These are phyloP conservation scores for Pantelozetes paolii DNA, from an alignment of 2,888 invertebrate genomes.

Conservation along the genomic window DNA sequence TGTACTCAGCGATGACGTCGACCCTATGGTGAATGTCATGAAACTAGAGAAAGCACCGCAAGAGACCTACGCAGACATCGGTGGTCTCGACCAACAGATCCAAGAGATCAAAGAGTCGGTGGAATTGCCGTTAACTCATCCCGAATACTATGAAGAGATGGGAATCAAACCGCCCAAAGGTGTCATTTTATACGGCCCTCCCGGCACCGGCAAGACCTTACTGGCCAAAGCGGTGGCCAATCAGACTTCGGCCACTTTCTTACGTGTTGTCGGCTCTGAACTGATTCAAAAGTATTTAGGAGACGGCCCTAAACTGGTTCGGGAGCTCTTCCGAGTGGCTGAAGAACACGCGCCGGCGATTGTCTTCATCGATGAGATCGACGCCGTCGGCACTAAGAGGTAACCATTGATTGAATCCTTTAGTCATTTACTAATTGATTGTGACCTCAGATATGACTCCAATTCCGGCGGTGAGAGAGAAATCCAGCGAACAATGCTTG, in stretches of 20 bases:
- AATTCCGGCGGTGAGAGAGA: conserved; percentile 98
- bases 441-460: conserved; percentile 65
- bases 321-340: conserved; percentile 96
- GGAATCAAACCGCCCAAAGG: conserved; percentile 98
- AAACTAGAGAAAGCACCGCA: conserved; percentile 98
- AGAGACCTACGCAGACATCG: conserved; percentile 93
- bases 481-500: conserved; percentile 93
- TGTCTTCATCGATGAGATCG: conserved; percentile 99
- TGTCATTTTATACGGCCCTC: conserved; percentile 99
- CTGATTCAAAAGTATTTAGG: conserved; percentile 99
- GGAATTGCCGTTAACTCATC: conserved; percentile 94
- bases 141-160: conserved; percentile 91
- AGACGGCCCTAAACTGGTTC: conserved; percentile 98
- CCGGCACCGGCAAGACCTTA: conserved; percentile 99
- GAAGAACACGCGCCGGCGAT: conserved; percentile 99
- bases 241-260: conserved; percentile 97
- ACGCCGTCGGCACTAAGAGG: conserved; percentile 84
- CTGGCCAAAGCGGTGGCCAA: conserved; percentile 97
- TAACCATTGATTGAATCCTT: no score
- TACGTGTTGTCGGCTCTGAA: conserved; percentile 97
- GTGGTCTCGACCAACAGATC: conserved; percentile 99
- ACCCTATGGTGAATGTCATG: conserved; percentile 97
- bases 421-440: no score
- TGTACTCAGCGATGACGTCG: conserved; percentile 97
- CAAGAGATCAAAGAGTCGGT: conserved; percentile 99